Evolutionary conservation across 2,888 invertebrate genomes (phyloP), one percentile per base, ranked within the genome.

Genomic region (Ochropacha duplaris): DNA sequence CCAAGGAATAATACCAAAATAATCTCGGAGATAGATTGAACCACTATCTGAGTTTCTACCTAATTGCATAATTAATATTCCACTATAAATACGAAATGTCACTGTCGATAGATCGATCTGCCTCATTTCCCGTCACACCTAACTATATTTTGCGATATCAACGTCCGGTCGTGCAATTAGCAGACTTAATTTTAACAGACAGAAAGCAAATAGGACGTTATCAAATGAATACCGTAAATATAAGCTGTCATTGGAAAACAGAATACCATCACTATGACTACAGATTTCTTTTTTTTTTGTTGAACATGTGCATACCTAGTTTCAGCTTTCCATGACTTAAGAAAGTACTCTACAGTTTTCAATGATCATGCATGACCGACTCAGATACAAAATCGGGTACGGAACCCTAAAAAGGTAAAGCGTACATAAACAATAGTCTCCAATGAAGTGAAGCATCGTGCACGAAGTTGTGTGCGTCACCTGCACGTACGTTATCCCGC

Each of bases 161-260:
- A 31, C 6, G 9, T 44, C 16, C 28, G 12, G 16, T 26, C n/a
- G 2, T 4, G 19, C 22, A 11, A 22, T 52, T 31, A 31, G 31
- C 22, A 22, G 19, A 31, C 52, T 34, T 34, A 34, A 52, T 52
- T 52, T 34, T 31, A 52, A 34, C 52, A 52, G 52, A 52, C 52
- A 34, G 52, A 31, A 52, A 34, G n/a, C n/a, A n/a, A n/a, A n/a
- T n/a, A n/a, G n/a, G n/a, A 52, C 52, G 31, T 22, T 34, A 52
- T 52, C 52, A 52, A 34, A 2, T 51, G 19, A 24, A 24, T 16
- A 28, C 16, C 52, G 28, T 31, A 22, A 52, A 12, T 52, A 19
- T 9, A 51, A 50, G 26, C 19, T 51, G 51, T 51, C 51, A 8
- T 11, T 51, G 19, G 19, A 11, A 51, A 51, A 31, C 28, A 12